Percentiles rank a stretch among this genome's conserved stretches.
Evolutionary conservation across 2,888 invertebrate genomes (phyloP).

Genomic region (Folsomia candida): DNA sequence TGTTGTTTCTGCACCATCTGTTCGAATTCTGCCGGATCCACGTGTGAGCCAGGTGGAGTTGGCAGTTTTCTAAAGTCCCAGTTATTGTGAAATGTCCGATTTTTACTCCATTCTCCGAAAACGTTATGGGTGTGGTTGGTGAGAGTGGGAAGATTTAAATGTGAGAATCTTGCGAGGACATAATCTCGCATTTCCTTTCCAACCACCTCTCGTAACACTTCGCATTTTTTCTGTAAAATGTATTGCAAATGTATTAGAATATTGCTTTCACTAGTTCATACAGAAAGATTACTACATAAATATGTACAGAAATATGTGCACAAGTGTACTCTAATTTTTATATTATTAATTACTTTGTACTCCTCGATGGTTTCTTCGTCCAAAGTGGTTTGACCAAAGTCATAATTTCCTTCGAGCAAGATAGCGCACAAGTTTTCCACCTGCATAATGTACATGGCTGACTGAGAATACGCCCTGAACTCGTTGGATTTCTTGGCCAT

Average conservation of each 20-base stretch:
- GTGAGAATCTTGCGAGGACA: slow-evolving; percentile 18
- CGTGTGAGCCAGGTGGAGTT: slow-evolving; percentile 27
- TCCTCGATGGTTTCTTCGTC: slow-evolving; percentile 16
- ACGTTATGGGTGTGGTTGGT: neutral
- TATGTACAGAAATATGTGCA: neutral
- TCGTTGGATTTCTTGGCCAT: slow-evolving; percentile 67
- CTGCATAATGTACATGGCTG: slow-evolving; percentile 68
- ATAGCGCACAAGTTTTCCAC: slow-evolving; percentile 66
- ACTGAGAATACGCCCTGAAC: slow-evolving; percentile 63
- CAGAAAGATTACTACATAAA: neutral
- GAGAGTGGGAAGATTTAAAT: neutral
- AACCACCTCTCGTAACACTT: slow-evolving; percentile 9
- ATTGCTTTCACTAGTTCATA: neutral
- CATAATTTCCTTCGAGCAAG: slow-evolving; percentile 52
- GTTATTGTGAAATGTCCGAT: slow-evolving; percentile 19
- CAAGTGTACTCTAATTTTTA: neutral
- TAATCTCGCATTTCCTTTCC: slow-evolving; percentile 30
- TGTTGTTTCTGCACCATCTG: no score
- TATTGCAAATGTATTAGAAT: neutral
- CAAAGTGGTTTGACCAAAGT: slow-evolving; percentile 10
- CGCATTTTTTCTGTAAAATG: slow-evolving; percentile 13
- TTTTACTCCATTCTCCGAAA: slow-evolving; percentile 6
- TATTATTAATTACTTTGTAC: slow-evolving; percentile 22
- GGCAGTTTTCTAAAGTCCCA: slow-evolving; percentile 38
- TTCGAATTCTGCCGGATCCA: slow-evolving; percentile 7